These are phyloP conservation scores for Stictonetta naevosa DNA, from an alignment of 2,113 vertebrate species.

Conservation along the genomic window DNA sequence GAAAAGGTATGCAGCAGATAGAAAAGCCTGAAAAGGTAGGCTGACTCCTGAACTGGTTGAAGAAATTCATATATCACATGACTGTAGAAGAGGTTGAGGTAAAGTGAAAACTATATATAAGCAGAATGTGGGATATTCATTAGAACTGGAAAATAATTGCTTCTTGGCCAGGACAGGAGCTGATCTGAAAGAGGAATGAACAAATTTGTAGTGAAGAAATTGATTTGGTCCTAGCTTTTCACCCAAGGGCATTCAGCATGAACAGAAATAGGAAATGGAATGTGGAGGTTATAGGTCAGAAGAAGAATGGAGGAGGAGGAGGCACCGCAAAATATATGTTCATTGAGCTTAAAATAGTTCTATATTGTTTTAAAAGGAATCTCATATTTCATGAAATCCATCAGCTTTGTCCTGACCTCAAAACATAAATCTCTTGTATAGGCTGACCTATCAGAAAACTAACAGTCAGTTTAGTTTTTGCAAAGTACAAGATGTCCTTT, in stretches of 20 bases:
- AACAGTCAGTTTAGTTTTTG: background rate
- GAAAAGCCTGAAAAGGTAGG: background rate
- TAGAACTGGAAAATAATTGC: background rate
- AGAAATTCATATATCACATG: background rate
- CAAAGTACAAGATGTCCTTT: background rate
- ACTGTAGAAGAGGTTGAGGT: background rate
- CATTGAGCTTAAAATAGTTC: slow-evolving; percentile 43
- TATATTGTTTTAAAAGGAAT: slow-evolving; percentile 48
- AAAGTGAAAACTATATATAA: background rate
- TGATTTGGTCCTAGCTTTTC: background rate
- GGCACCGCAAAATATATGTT: slow-evolving; percentile 21
- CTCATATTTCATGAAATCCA: slow-evolving; percentile 34
- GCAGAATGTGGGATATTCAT: background rate
- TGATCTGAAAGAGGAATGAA: background rate
- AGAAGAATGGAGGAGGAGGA: slow-evolving; percentile 8
- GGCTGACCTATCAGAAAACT: background rate
- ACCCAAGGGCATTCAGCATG: slow-evolving; percentile 1
- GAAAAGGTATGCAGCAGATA: background rate
- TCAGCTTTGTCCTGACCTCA: slow-evolving; percentile 19
- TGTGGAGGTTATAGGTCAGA: slow-evolving; percentile 10
- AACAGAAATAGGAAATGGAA: slow-evolving; percentile 27
- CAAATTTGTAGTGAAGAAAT: slow-evolving; percentile 3
- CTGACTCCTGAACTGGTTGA: background rate
- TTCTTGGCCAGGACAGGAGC: background rate
- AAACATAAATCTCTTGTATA: slow-evolving; percentile 31